Base-by-base conservation (phyloP, 2,888 invertebrate genomes). In the Meiosimyza platycephala region DNA sequence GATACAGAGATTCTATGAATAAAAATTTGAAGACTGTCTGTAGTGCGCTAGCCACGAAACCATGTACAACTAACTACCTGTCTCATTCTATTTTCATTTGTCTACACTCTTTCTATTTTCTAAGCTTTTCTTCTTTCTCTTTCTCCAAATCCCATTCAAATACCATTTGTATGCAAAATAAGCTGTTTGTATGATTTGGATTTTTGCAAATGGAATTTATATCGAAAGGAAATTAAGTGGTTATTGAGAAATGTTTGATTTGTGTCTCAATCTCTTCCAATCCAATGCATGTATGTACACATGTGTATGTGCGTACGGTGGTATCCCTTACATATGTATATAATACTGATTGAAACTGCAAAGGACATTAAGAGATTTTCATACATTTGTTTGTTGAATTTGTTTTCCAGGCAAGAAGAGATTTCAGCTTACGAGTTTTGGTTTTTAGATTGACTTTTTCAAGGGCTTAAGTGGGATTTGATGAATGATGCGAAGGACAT, bases 141-240 rank as follows among this genome's bases (percentile, higher is more conserved):
- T 60, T 15, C 54, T 72, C 69, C 63, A 18, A 71, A 74, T 72
- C 72, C 70, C 22, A 18, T 63, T 71, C 72, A 73, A 72, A 76
- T 72, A 62, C 73, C 73, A 74, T 76, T 76, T 76, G 71, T 75
- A 76, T 77, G 77, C 77, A 75, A 76, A 77, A 75, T 76, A 77
- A 77, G 75, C 75, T 74, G 74, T 75, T 74, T 73, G 73, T 75
- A 75, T 76, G 74, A 72, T 75, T 76, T 72, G 54, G 63, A 70
- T 70, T 70, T 70, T 70, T 70, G 63, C 62, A 54, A 70, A 70
- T 70, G 70, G 63, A 62, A 70, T 70, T 70, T 70, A 70, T 70
- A 70, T 70, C 63, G 70, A 70, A 54, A 70, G 70, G 70, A 70
- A 70, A 70, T 70, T 70, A 70, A 70, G 70, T 70, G 70, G 63